These are phyloP conservation scores for Rousettus leschenaultii DNA, from an alignment of 2,113 vertebrate species.

Conservation along the genomic window DNA sequence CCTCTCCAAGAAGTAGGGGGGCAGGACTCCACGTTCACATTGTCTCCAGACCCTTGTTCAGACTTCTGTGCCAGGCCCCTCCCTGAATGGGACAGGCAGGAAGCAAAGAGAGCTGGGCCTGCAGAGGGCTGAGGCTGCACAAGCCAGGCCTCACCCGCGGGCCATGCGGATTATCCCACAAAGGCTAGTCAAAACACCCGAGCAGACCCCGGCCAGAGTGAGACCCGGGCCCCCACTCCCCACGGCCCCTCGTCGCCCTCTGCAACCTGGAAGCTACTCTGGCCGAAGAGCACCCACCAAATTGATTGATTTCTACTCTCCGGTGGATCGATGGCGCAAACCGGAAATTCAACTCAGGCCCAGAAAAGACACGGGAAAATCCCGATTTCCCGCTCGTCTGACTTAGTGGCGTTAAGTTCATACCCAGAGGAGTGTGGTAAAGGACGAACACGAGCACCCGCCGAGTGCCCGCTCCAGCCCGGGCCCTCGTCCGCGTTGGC, in stretches of 20 bases:
- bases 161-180: accelerated
- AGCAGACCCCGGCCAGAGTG: accelerated
- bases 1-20: not conserved
- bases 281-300: not conserved
- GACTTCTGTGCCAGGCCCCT: accelerated
- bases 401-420: not conserved
- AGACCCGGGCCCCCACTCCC: no score
- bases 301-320: not conserved
- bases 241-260: not conserved
- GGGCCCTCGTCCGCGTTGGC: accelerated
- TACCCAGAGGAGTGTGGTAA: not conserved
- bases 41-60: accelerated
- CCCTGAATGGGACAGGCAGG: accelerated
- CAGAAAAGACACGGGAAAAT: not conserved
- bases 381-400: not conserved
- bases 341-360: not conserved
- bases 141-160: accelerated
- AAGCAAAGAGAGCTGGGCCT: not conserved
- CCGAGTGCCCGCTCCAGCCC: accelerated
- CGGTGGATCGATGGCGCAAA: not conserved
- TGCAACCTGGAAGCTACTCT: not conserved
- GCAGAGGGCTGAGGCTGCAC: not conserved
- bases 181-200: not conserved
- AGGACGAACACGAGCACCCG: not conserved
- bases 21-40: accelerated